Evolutionary conservation across 2,113 vertebrate species (phyloP).

Genomic region (Epinephelus moara): DNA sequence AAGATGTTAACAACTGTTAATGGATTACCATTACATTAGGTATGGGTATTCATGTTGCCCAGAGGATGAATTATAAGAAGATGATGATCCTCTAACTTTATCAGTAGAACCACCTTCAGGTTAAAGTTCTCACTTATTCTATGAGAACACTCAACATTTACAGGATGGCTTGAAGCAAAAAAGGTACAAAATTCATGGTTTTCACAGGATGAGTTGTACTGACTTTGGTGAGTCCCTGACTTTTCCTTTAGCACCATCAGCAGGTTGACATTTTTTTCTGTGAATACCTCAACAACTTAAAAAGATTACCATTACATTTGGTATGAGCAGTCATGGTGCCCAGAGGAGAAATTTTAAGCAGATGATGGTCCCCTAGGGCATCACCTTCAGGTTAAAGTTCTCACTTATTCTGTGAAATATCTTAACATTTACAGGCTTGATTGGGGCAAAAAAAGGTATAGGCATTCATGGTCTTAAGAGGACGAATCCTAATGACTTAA

Average conservation of each 20-base stretch:
- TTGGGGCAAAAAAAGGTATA: background rate
- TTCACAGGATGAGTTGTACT: too few relatives aligned
- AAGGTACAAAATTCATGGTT: too few relatives aligned
- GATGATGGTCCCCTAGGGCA: background rate
- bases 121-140: background rate
- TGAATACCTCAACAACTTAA: too few relatives aligned
- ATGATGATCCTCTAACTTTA: background rate
- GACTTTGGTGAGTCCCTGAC: too few relatives aligned
- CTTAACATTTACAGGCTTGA: background rate
- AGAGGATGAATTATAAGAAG: background rate
- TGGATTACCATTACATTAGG: background rate
- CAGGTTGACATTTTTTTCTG: too few relatives aligned
- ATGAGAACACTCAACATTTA: background rate
- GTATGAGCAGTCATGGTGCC: background rate
- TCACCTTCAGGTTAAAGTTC: background rate
- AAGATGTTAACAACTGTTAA: background rate
- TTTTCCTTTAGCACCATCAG: too few relatives aligned
- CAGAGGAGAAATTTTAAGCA: background rate
- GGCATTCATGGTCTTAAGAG: too few relatives aligned
- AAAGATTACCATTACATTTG: too few relatives aligned
- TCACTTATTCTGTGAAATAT: background rate
- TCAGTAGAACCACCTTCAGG: background rate
- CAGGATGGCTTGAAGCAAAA: background rate
- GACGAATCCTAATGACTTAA: too few relatives aligned
- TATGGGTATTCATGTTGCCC: background rate